These are phyloP conservation scores for Oreochromis niloticus DNA, from an alignment of 2,113 vertebrate genomes.

Conservation along the genomic window DNA sequence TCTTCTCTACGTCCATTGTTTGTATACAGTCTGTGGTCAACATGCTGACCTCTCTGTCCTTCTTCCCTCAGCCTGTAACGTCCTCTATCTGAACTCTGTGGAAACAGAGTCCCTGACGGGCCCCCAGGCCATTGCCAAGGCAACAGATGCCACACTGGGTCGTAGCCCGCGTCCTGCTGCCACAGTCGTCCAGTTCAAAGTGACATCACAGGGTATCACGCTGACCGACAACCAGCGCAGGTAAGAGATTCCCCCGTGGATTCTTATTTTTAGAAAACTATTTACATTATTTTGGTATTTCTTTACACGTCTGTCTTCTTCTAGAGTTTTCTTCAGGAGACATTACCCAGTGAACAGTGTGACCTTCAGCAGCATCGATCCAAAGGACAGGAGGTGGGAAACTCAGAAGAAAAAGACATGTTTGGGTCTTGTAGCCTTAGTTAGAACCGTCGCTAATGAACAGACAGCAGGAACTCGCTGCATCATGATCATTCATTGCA, in stretches of 20 bases:
- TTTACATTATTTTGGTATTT: neutral
- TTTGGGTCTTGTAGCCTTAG: neutral
- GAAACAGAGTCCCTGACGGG: conserved; percentile 89
- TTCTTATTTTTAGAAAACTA: neutral
- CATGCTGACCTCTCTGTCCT: neutral
- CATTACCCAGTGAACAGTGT: conserved; percentile 87
- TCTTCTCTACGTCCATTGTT: neutral
- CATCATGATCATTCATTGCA: conserved; percentile 2
- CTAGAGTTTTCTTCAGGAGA: conserved; percentile 86
- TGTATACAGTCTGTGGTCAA: neutral
- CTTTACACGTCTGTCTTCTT: neutral
- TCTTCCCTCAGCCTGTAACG: conserved; percentile 78
- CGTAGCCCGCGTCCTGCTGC: conserved; percentile 70
- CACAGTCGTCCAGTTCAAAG: conserved; percentile 87
- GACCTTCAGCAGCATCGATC: conserved; percentile 85
- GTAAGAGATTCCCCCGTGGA: conserved; percentile 38
- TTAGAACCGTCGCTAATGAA: neutral
- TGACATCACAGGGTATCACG: conserved; percentile 87
- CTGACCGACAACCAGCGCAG: conserved; percentile 88
- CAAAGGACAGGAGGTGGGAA: conserved; percentile 83
- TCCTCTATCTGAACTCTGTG: conserved; percentile 87
- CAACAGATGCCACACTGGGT: conserved; percentile 76
- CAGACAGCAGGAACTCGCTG: neutral
- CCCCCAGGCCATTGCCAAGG: conserved; percentile 86
- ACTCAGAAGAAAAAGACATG: neutral